Evolutionary conservation across 1,140 invertebrate species (phyloP).

Genomic region (Saxidomus purpurata): DNA sequence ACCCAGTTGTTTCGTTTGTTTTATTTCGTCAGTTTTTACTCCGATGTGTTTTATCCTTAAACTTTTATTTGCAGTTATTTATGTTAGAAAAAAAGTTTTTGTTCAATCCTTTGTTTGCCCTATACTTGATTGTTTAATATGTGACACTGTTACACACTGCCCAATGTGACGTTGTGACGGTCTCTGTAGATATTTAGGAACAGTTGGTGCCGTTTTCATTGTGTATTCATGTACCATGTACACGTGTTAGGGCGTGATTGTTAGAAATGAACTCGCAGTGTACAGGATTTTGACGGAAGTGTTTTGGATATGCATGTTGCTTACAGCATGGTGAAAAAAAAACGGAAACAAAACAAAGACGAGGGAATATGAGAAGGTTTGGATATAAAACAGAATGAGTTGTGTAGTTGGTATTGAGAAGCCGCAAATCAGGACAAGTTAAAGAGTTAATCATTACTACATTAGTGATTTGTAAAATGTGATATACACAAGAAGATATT

Average conservation of each 20-base stretch:
- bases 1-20: background rate
- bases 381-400: too few species aligned
- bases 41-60: background rate
- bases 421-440: too few species aligned
- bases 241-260: background rate
- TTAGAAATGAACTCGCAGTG: background rate
- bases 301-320: too few species aligned
- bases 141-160: background rate
- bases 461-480: background rate
- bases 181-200: background rate
- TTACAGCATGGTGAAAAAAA: too few species aligned
- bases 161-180: slow-evolving; percentile 16
- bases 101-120: background rate
- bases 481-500: background rate
- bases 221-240: background rate
- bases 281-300: too few species aligned
- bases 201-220: background rate
- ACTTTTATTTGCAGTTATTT: slow-evolving; percentile 2
- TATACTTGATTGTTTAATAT: background rate
- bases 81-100: background rate
- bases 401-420: too few species aligned
- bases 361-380: too few species aligned
- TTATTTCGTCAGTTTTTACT: background rate
- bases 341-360: too few species aligned
- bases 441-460: too few species aligned